Evolutionary conservation across 92 coral and sea anemone genomes (phyloP).

Genomic region (Porites evermanni): DNA sequence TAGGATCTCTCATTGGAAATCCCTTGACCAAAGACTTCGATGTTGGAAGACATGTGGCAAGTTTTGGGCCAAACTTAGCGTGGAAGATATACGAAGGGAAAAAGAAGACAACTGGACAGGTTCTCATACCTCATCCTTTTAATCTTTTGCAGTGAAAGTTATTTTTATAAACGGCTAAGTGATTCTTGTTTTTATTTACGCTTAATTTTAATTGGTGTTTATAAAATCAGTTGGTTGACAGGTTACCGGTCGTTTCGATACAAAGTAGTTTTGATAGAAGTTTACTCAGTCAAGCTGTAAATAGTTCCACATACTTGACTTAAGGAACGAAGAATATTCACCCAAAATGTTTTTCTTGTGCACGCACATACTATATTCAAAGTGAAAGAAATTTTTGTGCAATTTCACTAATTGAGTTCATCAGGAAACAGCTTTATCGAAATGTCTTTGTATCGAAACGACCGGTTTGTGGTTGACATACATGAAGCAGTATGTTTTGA

Average conservation of each 20-base stretch:
- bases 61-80: constrained; percentile 95
- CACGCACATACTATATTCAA: too few relatives aligned
- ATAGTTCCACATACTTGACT: too few relatives aligned
- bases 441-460: too few relatives aligned
- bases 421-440: neutral
- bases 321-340: too few relatives aligned
- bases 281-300: too few relatives aligned
- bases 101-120: constrained; percentile 96
- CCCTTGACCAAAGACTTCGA: constrained; percentile 94
- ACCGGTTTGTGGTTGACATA: neutral
- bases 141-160: neutral
- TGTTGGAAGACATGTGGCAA: constrained; percentile 87
- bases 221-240: neutral
- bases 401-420: too few relatives aligned
- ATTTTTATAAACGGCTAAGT: neutral
- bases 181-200: neutral
- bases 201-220: neutral
- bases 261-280: too few relatives aligned
- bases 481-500: constrained; percentile 3
- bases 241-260: neutral
- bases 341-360: too few relatives aligned
- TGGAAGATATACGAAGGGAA: constrained; percentile 96
- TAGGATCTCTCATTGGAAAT: constrained; percentile 91
- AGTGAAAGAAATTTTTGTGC: too few relatives aligned
- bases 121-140: constrained; percentile 8